Evolutionary conservation across 2,797 vertebrate genomes (phyloP).

Genomic region (Remorina albescens): DNA sequence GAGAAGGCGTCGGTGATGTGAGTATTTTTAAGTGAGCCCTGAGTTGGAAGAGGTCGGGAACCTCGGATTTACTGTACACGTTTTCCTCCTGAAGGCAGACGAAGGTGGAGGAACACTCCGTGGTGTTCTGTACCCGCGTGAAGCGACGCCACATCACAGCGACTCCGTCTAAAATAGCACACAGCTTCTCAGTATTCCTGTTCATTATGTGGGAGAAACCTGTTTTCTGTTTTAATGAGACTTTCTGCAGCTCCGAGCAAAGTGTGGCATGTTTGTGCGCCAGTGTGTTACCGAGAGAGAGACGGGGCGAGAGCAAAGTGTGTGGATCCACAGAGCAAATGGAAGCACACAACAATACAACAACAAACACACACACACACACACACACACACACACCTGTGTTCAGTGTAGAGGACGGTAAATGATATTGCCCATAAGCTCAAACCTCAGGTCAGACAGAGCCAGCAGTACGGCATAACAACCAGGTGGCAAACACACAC

Average conservation of each 20-base stretch:
- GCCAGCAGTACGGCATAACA: conserved; percentile 26
- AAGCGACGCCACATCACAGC: conserved; percentile 14
- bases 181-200: conserved; percentile 25
- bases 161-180: conserved; percentile 45
- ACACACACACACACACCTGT: conserved; percentile 18
- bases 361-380: conserved; percentile 22
- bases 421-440: conserved; percentile 39
- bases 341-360: conserved; percentile 19
- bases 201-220: conserved; percentile 45
- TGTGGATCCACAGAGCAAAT: conserved; percentile 25
- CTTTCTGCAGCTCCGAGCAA: conserved; percentile 46
- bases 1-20: too few relatives aligned
- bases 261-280: conserved; percentile 6
- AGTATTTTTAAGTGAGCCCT: too few relatives aligned
- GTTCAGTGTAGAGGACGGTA: conserved; percentile 24
- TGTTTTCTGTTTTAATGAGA: conserved; percentile 57
- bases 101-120: conserved; percentile 3
- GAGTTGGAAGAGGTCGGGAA: too few relatives aligned
- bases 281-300: not conserved
- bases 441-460: conserved; percentile 50
- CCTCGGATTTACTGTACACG: not conserved
- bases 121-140: conserved; percentile 18
- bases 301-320: not conserved
- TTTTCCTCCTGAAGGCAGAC: conserved; percentile 7
- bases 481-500: conserved; percentile 36